phyloP scores from a whole-genome alignment of 2,888 invertebrate species.

The Malacosoma neustria region DNA sequence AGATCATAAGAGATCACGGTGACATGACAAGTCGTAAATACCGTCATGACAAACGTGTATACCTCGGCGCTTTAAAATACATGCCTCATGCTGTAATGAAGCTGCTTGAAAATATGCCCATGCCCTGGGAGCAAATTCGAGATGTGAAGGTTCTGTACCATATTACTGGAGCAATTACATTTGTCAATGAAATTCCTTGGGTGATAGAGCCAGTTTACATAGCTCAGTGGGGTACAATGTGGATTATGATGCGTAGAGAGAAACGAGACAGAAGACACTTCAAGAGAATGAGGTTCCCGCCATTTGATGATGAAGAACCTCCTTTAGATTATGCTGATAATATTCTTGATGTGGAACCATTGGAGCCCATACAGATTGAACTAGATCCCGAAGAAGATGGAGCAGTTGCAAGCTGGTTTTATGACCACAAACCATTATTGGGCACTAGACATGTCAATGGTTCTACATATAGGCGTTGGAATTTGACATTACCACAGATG shows the following conservation, averaged over 20 bases:
- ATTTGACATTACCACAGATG: slow-evolving; percentile 96
- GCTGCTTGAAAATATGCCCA: slow-evolving; percentile 99
- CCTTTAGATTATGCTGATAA: slow-evolving; percentile 99
- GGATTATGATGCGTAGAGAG: slow-evolving; percentile 99
- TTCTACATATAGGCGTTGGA: slow-evolving; percentile 97
- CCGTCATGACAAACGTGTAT: slow-evolving; percentile 98
- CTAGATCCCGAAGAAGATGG: slow-evolving; percentile 95
- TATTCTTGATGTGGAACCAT: slow-evolving; percentile 97
- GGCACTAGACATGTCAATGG: slow-evolving; percentile 97
- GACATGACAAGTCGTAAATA: slow-evolving; percentile 99
- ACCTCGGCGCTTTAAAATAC: slow-evolving; percentile 97
- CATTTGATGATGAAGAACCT: slow-evolving; percentile 99
- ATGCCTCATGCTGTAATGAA: slow-evolving; percentile 99
- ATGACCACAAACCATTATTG: slow-evolving; percentile 96
- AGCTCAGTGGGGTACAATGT: slow-evolving; percentile 99
- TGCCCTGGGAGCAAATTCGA: slow-evolving; percentile 99
- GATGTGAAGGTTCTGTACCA: slow-evolving; percentile 98
- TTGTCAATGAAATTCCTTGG: slow-evolving; percentile 99
- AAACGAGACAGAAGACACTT: slow-evolving; percentile 99
- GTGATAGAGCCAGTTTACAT: slow-evolving; percentile 99
- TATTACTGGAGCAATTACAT: slow-evolving; percentile 99
- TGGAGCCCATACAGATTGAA: slow-evolving; percentile 99
- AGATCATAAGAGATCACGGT: slow-evolving; percentile 99
- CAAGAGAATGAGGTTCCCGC: slow-evolving; percentile 99
- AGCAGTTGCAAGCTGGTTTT: slow-evolving; percentile 96